Evolutionary conservation across 2,113 vertebrate genomes (phyloP).

Genomic region (Ictalurus furcatus): DNA sequence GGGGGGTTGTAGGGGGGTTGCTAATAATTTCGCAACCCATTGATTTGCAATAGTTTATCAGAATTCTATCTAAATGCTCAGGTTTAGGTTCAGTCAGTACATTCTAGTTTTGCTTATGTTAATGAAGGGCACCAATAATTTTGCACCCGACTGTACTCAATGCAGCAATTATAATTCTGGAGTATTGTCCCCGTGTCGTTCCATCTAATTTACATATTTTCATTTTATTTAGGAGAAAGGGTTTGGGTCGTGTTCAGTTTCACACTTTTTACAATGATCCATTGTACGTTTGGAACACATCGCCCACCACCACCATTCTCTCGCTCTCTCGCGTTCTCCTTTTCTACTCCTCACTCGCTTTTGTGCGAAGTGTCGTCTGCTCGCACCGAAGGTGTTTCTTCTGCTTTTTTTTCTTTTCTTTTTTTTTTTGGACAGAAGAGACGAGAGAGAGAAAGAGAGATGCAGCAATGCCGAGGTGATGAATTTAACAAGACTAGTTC

Average conservation of each 20-base stretch:
- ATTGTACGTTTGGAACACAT: background rate
- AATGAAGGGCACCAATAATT: background rate
- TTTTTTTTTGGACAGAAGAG: conserved; percentile 20
- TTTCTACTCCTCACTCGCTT: background rate
- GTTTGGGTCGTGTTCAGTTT: background rate
- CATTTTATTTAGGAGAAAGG: background rate
- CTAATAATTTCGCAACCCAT: background rate
- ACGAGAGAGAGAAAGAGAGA: conserved; percentile 25
- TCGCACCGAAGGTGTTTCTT: conserved; percentile 6
- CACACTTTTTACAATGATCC: background rate
- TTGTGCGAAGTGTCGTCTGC: conserved; percentile 7
- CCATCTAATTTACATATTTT: background rate
- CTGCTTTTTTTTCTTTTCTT: background rate
- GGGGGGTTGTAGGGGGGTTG: too few relatives aligned
- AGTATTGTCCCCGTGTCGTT: too few relatives aligned
- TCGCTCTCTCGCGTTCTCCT: background rate
- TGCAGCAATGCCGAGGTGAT: background rate
- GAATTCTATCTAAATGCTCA: background rate
- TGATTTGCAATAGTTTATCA: background rate
- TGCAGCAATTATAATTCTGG: background rate
- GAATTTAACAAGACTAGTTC: conserved; percentile 53
- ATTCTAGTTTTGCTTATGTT: background rate
- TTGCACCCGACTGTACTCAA: background rate
- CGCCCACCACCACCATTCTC: background rate
- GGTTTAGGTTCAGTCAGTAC: background rate